Conservation (phyloP, 2,797 vertebrate species). For the Clarias platycephalus region DNA sequence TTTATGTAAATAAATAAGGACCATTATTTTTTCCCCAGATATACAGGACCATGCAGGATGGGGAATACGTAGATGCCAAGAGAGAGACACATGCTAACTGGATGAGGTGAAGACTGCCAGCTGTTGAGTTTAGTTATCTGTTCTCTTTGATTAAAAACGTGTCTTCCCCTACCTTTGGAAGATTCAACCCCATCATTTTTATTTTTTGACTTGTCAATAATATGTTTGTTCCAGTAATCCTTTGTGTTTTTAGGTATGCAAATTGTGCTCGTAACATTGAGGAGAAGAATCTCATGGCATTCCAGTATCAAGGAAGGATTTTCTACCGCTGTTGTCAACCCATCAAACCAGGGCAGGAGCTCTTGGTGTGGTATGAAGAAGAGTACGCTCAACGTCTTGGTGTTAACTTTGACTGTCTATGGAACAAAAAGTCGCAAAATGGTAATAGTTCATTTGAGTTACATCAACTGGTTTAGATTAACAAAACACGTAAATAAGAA, state of each 20-base stretch:
- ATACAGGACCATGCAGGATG: slow-evolving; percentile 59
- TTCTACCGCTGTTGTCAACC: slow-evolving; percentile 62
- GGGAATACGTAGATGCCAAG: slow-evolving; percentile 65
- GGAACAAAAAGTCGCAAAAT: slow-evolving; percentile 54
- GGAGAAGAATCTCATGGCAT: slow-evolving; percentile 71
- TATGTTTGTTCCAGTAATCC: neutral
- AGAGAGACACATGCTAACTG: slow-evolving; percentile 65
- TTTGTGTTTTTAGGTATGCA: slow-evolving; percentile 8
- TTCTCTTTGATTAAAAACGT: neutral
- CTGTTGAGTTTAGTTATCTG: neutral
- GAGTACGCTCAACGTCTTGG: slow-evolving; percentile 65
- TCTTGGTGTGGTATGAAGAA: slow-evolving; percentile 70
- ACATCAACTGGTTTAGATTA: too few species aligned
- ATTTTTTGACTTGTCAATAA: accelerated
- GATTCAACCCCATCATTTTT: too few species aligned
- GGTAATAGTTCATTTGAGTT: slow-evolving; percentile 29
- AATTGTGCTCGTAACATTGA: slow-evolving; percentile 60
- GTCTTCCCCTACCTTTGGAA: too few species aligned
- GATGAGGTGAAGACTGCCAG: slow-evolving; percentile 68
- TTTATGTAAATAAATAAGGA: neutral
- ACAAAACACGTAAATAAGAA: too few species aligned
- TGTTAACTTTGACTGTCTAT: slow-evolving; percentile 60
- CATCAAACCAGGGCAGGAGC: slow-evolving; percentile 59
- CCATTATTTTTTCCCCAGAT: slow-evolving; percentile 53
- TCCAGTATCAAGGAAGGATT: slow-evolving; percentile 67